Evolutionary conservation across 2,888 invertebrate species (phyloP), one percentile per base, ranked within the genome.

Genomic region (Amiota minor): DNA sequence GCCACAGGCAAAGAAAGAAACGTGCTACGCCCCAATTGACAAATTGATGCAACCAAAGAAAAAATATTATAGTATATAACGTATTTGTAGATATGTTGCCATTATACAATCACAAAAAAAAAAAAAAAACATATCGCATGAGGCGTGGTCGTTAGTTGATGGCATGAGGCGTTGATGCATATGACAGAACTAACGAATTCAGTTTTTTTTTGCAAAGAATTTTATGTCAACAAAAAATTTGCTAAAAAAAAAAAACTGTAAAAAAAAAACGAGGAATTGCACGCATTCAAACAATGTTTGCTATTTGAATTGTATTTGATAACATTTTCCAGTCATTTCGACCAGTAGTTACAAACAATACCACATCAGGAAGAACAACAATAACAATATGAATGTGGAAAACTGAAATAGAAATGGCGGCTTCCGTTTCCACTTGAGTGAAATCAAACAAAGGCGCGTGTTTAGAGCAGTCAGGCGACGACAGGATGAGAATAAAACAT

Each of bases 111-210:
- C n/a, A n/a, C n/a, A n/a, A n/a, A n/a, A n/a, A n/a, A n/a, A n/a
- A n/a, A n/a, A n/a, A n/a, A n/a, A 35, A 35, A 35, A 35, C 35
- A 35, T 35, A 35, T 35, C 2, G 35, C 2, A 14, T 61, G 9
- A 20, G 49, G 47, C 59, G 67, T 14, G 53, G 23, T 67, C 75
- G 80, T 77, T 81, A 84, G 82, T 83, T 85, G 6, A 35, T 80
- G 82, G 64, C 77, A 64, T 45, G 70, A 62, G 79, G 83, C 85
- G 84, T 76, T 83, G 85, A 83, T 84, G 83, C 83, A 83, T 82
- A 81, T 85, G 83, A 83, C 83, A 83, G 47, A 65, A 14, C 62
- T 45, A 3, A 14, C 62, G 83, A 83, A 83, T 85, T 85, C 82
- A 82, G 85, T 59, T 59, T 59, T 59, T 59, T 59, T 59, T 59